Conservation (phyloP, 2,888 invertebrate species). For the Drosophila longiperda region DNA sequence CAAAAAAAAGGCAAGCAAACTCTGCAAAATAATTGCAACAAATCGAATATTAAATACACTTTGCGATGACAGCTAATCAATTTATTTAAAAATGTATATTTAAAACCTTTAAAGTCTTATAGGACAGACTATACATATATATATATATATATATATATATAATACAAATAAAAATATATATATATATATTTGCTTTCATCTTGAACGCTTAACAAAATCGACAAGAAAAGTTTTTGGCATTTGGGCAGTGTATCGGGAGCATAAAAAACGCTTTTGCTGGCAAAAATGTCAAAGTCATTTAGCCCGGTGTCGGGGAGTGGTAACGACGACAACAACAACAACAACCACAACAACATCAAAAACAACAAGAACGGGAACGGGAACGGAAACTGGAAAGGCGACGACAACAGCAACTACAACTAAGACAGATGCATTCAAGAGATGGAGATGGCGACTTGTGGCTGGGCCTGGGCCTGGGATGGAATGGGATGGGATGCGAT, state of each 20-base stretch:
- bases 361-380: conserved; percentile 17
- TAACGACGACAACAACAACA: conserved; percentile 11
- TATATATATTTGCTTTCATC: not conserved
- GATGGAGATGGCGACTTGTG: conserved; percentile 37
- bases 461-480: conserved; percentile 7
- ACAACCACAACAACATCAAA: conserved; percentile 17
- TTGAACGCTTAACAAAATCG: not conserved
- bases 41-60: conserved; percentile 36
- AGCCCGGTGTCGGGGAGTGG: conserved; percentile 48
- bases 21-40: not conserved
- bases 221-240: not conserved
- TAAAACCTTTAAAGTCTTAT: no score
- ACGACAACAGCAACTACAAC: conserved; percentile 21
- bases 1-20: conserved; percentile 35
- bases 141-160: no score
- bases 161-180: no score
- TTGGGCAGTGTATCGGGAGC: conserved; percentile 32
- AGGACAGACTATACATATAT: no score
- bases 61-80: not conserved
- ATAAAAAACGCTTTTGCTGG: conserved; percentile 44
- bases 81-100: not conserved
- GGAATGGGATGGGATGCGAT: not conserved
- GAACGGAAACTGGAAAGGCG: conserved; percentile 17
- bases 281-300: conserved; percentile 82
- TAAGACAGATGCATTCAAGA: conserved; percentile 50